Evolutionary conservation across 1,140 invertebrate species (phyloP).

Genomic region (Meloidogyne hapla): DNA sequence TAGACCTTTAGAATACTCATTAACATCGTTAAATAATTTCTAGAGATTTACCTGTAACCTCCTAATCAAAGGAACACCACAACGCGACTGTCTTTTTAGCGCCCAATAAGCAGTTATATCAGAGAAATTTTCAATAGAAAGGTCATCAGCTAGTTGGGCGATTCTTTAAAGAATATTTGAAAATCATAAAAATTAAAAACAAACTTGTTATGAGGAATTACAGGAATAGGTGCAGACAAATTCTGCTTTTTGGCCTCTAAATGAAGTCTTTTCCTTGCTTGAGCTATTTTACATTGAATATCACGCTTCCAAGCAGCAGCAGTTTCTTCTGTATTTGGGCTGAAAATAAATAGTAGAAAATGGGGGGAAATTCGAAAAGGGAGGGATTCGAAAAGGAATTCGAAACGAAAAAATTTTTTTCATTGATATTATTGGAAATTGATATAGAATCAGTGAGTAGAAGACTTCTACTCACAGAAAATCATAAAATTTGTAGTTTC

Average conservation of each 20-base stretch:
- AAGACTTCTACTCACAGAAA: no score
- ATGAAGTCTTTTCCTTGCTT: constrained; percentile 35
- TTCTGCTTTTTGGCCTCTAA: constrained; percentile 10
- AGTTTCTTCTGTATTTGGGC: constrained; percentile 5
- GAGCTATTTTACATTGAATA: constrained; percentile 33
- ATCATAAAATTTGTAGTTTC: no score
- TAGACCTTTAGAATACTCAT: constrained; percentile 5
- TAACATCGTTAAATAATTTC: no score
- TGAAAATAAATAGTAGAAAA: background rate
- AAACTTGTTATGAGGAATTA: constrained; percentile 45
- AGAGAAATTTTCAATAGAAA: constrained; percentile 36
- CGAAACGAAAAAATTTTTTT: no score
- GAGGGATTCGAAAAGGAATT: no score
- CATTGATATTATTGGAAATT: no score
- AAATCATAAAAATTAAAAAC: background rate
- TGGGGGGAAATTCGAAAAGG: background rate
- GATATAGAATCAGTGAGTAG: no score
- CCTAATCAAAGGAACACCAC: constrained; percentile 88
- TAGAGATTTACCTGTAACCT: constrained; percentile 68
- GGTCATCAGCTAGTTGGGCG: constrained; percentile 35
- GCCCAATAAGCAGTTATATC: constrained; percentile 73
- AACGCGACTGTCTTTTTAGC: constrained; percentile 86
- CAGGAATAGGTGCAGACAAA: constrained; percentile 38
- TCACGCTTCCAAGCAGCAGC: constrained; percentile 40
- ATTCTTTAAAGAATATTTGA: constrained; percentile 30